These are phyloP conservation scores for Tragelaphus buxtoni DNA, from an alignment of 2,113 vertebrate species.

Conservation along the genomic window DNA sequence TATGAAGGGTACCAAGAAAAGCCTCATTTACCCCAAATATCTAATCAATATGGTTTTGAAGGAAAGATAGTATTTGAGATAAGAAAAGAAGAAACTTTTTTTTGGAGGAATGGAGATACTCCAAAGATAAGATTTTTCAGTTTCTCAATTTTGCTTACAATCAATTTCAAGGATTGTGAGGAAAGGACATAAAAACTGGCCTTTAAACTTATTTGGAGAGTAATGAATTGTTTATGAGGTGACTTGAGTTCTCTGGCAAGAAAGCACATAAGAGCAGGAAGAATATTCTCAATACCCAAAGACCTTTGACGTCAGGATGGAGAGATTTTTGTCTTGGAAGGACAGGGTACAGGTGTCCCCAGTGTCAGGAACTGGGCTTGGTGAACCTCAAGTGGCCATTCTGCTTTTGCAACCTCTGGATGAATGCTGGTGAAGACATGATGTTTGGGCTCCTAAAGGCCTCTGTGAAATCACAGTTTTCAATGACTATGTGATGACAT, in stretches of 20 bases:
- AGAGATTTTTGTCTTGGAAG: background rate
- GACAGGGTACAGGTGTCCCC: background rate
- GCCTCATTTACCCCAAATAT: background rate
- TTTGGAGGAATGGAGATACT: background rate
- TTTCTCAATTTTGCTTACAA: conserved; percentile 25
- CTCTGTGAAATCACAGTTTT: background rate
- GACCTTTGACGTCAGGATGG: background rate
- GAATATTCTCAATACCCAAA: background rate
- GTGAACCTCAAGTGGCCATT: background rate
- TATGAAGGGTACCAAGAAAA: background rate
- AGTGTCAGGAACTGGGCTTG: background rate
- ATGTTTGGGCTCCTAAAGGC: background rate
- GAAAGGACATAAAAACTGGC: background rate
- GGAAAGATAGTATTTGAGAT: background rate
- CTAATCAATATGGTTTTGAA: background rate
- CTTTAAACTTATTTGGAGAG: conserved; percentile 26
- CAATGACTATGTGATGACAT: background rate
- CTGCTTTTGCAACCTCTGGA: background rate
- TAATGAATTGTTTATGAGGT: conserved; percentile 33
- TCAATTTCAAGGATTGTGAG: background rate
- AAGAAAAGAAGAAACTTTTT: conserved; percentile 15
- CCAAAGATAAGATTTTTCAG: background rate
- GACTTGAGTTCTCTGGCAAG: background rate
- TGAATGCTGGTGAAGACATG: background rate
- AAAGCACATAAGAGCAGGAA: background rate